These are phyloP conservation scores for Oreochromis tanganicae DNA, from an alignment of 2,113 vertebrate genomes.

Conservation along the genomic window DNA sequence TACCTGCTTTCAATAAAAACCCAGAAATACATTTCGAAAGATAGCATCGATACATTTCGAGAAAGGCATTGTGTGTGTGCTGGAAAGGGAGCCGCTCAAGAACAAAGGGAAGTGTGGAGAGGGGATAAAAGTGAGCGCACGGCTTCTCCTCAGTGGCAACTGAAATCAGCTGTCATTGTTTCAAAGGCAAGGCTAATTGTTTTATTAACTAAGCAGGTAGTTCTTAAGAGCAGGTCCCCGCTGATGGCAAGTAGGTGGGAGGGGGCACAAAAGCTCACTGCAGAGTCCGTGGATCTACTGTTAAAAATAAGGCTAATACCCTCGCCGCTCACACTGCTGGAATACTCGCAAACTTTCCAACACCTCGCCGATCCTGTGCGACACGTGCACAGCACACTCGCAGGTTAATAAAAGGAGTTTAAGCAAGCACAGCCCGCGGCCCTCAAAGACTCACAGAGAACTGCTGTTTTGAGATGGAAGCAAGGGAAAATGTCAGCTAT, in stretches of 20 bases:
- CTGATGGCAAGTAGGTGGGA: constrained; percentile 52
- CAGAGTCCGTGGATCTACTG: constrained; percentile 32
- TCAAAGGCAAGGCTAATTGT: constrained; percentile 54
- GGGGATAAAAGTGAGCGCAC: background rate
- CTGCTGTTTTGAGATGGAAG: background rate
- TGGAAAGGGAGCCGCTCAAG: background rate
- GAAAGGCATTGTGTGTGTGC: background rate
- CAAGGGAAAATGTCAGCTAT: background rate
- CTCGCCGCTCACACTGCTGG: background rate
- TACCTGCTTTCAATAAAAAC: background rate
- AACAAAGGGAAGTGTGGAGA: background rate
- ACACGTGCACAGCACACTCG: background rate
- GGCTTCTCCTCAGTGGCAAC: background rate
- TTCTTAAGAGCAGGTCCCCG: constrained; percentile 39
- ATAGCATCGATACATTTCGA: background rate
- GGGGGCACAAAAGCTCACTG: constrained; percentile 39
- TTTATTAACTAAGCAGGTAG: constrained; percentile 66
- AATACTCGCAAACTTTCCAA: constrained; percentile 11
- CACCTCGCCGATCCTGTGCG: constrained; percentile 15
- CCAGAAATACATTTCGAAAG: background rate
- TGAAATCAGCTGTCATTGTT: constrained; percentile 42
- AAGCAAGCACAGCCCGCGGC: background rate
- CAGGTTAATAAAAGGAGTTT: background rate
- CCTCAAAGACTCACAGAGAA: background rate
- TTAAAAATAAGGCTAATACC: constrained; percentile 45